Evolutionary conservation across 1,140 invertebrate genomes (phyloP), one percentile per base, ranked within the genome.

Genomic region (Pantala flavescens): DNA sequence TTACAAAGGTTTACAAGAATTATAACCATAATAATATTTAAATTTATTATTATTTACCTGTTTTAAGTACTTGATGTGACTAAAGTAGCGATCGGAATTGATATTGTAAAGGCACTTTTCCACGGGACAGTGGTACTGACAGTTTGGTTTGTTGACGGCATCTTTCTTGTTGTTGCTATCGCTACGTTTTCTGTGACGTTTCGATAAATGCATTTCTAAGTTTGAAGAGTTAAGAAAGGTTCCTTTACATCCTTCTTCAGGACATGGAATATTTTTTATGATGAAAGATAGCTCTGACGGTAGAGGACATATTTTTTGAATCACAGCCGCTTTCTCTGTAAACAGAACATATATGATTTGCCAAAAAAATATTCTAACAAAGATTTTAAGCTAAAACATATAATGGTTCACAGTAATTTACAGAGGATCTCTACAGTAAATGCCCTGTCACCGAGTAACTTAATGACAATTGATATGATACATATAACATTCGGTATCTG

Each of bases 51-150:
- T 36, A 74, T 75, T 75, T 75, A 84, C 84, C 81, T 85, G 84
- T 75, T 85, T 85, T 0, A 85, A 75, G 63, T 84, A 84, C 70
- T 84, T 85, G 78, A 82, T 81, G 11, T 79, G 80, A 0, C 77
- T 81, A 75, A 85, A 85, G 74, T 81, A 78, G 71, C 82, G 79
- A 55, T 81, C 74, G 2, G 81, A 81, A 42, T 79, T 80, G 10
- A 78, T 72, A 0, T 82, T 79, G 74, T 85, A 84, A 74, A 83
- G 78, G 72, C 84, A 85, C 28, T 78, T 78, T 11, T 80, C 76
- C 14, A 81, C 78, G 1, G 83, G 83, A 76, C 84, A 85, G 55
- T 84, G 82, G 75, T 83, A 85, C 0, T 78, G 78, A 24, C 80
- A 74, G 74, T 81, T 81, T 71, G n/a, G 3, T 63, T 63, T 63